Evolutionary conservation across 2,888 invertebrate genomes (phyloP), one percentile per base, ranked within the genome.

Genomic region (Euplexia lucipara): DNA sequence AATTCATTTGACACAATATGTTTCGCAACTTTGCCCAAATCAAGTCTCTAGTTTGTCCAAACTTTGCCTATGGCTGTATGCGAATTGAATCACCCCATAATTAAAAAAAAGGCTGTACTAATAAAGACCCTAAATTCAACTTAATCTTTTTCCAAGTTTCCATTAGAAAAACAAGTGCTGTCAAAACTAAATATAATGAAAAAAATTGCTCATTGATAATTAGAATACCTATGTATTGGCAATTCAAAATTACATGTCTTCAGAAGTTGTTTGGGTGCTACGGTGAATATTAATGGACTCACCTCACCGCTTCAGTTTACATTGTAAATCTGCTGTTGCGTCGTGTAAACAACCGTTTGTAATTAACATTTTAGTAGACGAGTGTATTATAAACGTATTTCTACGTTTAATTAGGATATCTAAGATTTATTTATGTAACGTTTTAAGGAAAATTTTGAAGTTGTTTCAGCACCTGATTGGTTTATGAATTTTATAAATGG

Each of bases 261-360:
- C 54, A 71, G 62, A 82, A 79, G 68, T 77, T 73, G 75, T 80
- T 77, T 61, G 65, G 78, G 63, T 22, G 67, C 61, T 42, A 49
- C 77, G 62, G 77, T 82, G 83, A 86, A 86, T 87, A 86, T 86
- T 83, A 81, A 84, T 81, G 70, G 77, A 75, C 63, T 73, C 70
- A 79, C 78, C 80, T 79, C 81, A 67, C 37, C 61, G 66, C 70
- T 59, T 56, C 72, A 56, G 82, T 83, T 84, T 81, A 86, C 86
- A 84, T 81, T 82, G 85, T 86, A 86, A 88, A 86, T 83, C 83
- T 81, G 82, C 77, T 79, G n/a, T n/a, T n/a, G 53, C 69, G 78
- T 79, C 78, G 67, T 79, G 83, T 83, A 83, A 83, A 79, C 78
- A 81, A 71, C 75, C 41, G 52, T 65, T 69, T 22, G 65, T 84